A percentile compares a stretch with the other conserved stretches of the same genome.
These are phyloP conservation scores for Coregonus ussuriensis DNA, from an alignment of 2,797 vertebrate species.

Conservation along the genomic window DNA sequence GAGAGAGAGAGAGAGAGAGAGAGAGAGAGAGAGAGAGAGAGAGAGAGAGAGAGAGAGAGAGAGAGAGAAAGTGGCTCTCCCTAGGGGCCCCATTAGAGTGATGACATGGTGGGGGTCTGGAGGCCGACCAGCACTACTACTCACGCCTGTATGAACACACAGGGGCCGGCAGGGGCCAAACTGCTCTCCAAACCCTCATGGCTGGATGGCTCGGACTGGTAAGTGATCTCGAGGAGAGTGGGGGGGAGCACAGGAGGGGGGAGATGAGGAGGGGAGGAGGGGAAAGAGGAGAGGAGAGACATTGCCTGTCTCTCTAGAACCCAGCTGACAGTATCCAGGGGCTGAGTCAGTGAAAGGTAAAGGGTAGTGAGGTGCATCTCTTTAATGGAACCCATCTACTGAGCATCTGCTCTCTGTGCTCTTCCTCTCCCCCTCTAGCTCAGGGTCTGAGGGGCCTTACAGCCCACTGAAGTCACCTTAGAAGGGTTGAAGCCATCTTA, in stretches of 20 bases:
- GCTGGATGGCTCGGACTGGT: neutral
- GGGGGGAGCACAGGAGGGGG: too few relatives aligned
- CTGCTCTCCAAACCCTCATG: neutral
- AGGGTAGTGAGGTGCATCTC: constrained; percentile 30
- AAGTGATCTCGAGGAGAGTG: neutral
- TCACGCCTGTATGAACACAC: neutral
- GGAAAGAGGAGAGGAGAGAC: neutral
- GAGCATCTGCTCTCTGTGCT: constrained; percentile 34
- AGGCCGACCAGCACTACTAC: neutral
- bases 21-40: too few relatives aligned
- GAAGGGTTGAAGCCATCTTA: neutral
- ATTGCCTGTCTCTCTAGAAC: neutral
- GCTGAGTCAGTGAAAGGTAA: constrained; percentile 25
- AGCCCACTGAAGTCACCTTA: neutral
- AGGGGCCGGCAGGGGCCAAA: neutral
- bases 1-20: too few relatives aligned
- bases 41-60: neutral
- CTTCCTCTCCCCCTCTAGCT: constrained; percentile 29
- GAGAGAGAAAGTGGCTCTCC: neutral
- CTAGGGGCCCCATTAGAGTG: neutral
- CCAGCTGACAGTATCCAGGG: constrained; percentile 2
- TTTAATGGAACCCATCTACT: constrained; percentile 29
- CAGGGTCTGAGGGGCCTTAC: constrained; percentile 8
- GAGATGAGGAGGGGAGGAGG: neutral
- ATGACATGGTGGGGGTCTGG: neutral